phyloP scores from a whole-genome alignment of 2,113 vertebrate species.

The Thamnophis sirtalis region DNA sequence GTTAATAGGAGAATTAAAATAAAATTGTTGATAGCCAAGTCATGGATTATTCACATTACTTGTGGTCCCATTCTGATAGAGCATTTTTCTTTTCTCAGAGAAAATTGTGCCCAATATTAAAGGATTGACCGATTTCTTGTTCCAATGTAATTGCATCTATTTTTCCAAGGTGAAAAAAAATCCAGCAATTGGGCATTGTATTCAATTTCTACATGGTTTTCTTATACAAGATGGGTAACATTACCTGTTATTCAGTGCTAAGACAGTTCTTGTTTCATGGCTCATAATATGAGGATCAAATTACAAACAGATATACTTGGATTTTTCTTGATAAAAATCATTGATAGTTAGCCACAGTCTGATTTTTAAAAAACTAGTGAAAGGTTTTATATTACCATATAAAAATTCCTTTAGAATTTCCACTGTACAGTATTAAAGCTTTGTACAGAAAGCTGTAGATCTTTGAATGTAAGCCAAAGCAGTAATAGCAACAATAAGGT shows the following conservation, averaged over 20 bases:
- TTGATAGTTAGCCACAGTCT: neutral
- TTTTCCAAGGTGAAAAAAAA: neutral
- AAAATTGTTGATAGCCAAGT: neutral
- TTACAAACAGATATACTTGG: neutral
- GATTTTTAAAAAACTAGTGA: neutral
- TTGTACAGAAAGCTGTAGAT: neutral
- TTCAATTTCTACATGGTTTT: constrained; percentile 16
- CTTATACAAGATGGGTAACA: neutral
- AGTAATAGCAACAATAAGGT: neutral
- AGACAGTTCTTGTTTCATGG: neutral
- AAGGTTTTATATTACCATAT: neutral
- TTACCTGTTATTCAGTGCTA: neutral
- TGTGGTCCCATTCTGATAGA: neutral
- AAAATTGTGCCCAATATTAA: neutral
- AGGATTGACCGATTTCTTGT: neutral
- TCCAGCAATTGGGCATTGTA: neutral
- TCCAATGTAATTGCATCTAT: constrained; percentile 28
- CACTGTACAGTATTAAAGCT: neutral
- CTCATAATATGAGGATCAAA: neutral
- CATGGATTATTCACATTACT: neutral
- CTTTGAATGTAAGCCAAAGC: neutral
- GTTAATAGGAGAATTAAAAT: neutral
- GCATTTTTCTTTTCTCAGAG: constrained; percentile 1
- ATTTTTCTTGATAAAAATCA: neutral
- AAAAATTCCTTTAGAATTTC: neutral